Evolutionary conservation across 2,888 invertebrate genomes (phyloP).

Genomic region (Cecidostiba fungosa): DNA sequence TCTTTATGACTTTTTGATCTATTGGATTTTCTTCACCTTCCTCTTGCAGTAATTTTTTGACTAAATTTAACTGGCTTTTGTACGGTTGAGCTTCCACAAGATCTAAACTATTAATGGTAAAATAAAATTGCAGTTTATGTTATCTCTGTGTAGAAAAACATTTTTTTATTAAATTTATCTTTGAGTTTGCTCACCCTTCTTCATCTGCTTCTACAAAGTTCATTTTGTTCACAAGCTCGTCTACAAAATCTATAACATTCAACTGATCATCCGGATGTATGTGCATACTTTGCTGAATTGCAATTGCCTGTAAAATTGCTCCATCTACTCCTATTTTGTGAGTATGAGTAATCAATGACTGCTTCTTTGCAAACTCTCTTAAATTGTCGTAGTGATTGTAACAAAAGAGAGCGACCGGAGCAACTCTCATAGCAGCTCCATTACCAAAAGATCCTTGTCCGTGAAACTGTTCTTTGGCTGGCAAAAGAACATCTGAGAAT

Average conservation of each 20-base stretch:
- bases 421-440: slow-evolving; percentile 88
- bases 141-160: not conserved
- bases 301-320: slow-evolving; percentile 82
- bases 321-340: slow-evolving; percentile 82
- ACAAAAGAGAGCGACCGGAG: slow-evolving; percentile 85
- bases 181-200: slow-evolving; percentile 75
- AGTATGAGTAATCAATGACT: slow-evolving; percentile 85
- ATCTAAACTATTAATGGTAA: slow-evolving; percentile 73
- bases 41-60: slow-evolving; percentile 81
- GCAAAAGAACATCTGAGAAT: slow-evolving; percentile 83
- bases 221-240: slow-evolving; percentile 82
- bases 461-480: slow-evolving; percentile 85
- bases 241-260: slow-evolving; percentile 81
- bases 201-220: slow-evolving; percentile 80
- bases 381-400: slow-evolving; percentile 81
- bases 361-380: slow-evolving; percentile 81
- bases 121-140: slow-evolving; percentile 4
- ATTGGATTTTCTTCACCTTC: slow-evolving; percentile 77
- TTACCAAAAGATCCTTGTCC: slow-evolving; percentile 89
- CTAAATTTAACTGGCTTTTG: slow-evolving; percentile 81
- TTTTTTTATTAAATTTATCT: slow-evolving; percentile 4
- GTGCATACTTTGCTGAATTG: slow-evolving; percentile 82
- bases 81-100: slow-evolving; percentile 81
- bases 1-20: slow-evolving; percentile 81
- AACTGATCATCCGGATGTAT: slow-evolving; percentile 80